Percentiles rank a stretch among this genome's conserved stretches.
Evolutionary conservation across 2,888 invertebrate species (phyloP).

Genomic region (Pristionchus mayeri): DNA sequence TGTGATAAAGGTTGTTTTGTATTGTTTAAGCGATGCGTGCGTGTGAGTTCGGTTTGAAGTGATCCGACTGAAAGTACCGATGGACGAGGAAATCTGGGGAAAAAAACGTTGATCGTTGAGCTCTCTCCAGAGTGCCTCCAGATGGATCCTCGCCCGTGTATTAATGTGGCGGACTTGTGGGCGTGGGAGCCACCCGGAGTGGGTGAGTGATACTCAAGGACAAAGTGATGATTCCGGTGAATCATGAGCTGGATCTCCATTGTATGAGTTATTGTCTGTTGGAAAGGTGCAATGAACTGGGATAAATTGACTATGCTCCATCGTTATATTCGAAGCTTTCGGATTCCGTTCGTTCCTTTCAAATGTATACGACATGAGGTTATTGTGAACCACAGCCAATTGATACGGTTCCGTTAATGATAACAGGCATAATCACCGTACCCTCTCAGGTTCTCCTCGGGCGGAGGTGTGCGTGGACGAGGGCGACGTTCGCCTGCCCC

Average conservation of each 20-base stretch:
- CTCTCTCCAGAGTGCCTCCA: background rate
- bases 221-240: no score
- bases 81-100: background rate
- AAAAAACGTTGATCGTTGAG: constrained; percentile 2
- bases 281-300: no score
- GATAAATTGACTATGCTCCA: no score
- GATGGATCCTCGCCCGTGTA: constrained; percentile 1
- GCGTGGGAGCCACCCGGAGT: constrained; percentile 17
- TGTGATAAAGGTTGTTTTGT: background rate
- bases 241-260: no score
- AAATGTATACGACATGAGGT: no score
- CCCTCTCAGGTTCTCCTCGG: background rate
- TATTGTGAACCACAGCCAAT: no score
- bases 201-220: background rate
- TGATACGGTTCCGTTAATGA: no score
- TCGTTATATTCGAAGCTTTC: no score
- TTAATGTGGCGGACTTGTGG: background rate
- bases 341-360: no score
- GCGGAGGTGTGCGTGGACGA: background rate
- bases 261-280: no score
- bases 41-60: background rate
- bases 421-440: no score
- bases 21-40: background rate
- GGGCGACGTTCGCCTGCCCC: background rate
- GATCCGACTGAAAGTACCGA: background rate